phyloP scores from a whole-genome alignment of 1,140 invertebrate species.

The honey bee (Apis mellifera) region Amel_HAv3.1 CM009941.2:15696001-15696500 shows the following conservation, averaged over 20 bases:
- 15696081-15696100: conserved; percentile 83
- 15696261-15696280: conserved; percentile 90
- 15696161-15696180: background rate
- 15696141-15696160: background rate
- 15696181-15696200: conserved; percentile 84
- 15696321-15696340: conserved; percentile 89
- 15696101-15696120: conserved; percentile 61
- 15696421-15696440: conserved; percentile 2
- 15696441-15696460: background rate
- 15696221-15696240: conserved; percentile 86
- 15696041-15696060: conserved; percentile 96
- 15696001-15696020: conserved; percentile 91
- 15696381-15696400: conserved; percentile 84
- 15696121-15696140: background rate
- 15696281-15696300: conserved; percentile 88
- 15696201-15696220: conserved; percentile 86
- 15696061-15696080: conserved; percentile 90
- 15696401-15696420: too few relatives aligned
- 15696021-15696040: conserved; percentile 90
- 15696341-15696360: conserved; percentile 87
- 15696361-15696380: conserved; percentile 88
- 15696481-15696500: conserved; percentile 82
- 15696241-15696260: conserved; percentile 87
- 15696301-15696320: conserved; percentile 85
- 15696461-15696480: conserved; percentile 67